Conservation (phyloP, 2,888 invertebrate genomes). For the Eupithecia tripunctaria region DNA sequence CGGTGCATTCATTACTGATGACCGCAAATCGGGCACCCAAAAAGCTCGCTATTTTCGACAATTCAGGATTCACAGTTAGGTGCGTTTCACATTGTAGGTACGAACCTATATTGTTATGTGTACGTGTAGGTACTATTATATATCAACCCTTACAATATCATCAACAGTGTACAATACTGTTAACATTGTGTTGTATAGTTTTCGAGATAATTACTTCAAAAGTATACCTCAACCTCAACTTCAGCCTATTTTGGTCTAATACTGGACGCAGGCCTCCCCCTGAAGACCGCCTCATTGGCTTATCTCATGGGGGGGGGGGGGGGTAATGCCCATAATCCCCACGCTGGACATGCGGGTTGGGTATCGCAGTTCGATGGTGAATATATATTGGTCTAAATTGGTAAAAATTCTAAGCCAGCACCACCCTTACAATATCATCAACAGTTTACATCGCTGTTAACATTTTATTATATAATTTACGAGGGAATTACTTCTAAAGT, state of each 20-base stretch:
- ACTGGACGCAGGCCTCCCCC: too few relatives aligned
- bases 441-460: not conserved
- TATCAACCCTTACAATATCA: not conserved
- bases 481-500: not conserved
- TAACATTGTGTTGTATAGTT: not conserved
- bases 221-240: too few relatives aligned
- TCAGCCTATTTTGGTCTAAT: too few relatives aligned
- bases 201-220: not conserved
- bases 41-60: slow-evolving; percentile 81
- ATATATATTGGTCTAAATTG: too few relatives aligned
- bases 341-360: too few relatives aligned
- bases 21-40: slow-evolving; percentile 83
- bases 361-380: too few relatives aligned
- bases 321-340: too few relatives aligned
- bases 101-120: not conserved
- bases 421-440: not conserved
- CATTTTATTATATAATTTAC: not conserved
- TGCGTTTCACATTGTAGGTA: slow-evolving; percentile 26
- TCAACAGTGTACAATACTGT: too few relatives aligned
- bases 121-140: too few relatives aligned
- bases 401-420: too few relatives aligned
- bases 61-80: slow-evolving; percentile 57
- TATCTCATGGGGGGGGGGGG: too few relatives aligned
- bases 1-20: slow-evolving; percentile 82
- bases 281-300: too few relatives aligned